Percentiles rank a stretch among this genome's conserved stretches.
phyloP scores from a whole-genome alignment of 2,113 vertebrate species.

The Chascanopsetta lugubris region DNA sequence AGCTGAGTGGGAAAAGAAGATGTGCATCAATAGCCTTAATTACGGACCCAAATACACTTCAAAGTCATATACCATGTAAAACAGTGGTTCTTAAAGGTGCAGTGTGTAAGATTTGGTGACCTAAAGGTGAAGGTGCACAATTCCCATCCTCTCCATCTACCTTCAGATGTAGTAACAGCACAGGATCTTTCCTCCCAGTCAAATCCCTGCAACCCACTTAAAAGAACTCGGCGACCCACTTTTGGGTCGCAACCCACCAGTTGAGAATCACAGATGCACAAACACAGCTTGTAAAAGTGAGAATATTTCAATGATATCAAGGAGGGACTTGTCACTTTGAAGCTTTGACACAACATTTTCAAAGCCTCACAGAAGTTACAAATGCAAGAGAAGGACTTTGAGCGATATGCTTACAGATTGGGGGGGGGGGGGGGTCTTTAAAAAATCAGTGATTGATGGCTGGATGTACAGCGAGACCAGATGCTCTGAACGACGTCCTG shows the following conservation, averaged over 20 bases:
- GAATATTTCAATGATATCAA: slow-evolving; percentile 29
- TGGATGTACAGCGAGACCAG: not conserved
- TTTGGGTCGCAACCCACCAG: too few relatives aligned
- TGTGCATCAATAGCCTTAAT: not conserved
- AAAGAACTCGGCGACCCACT: too few relatives aligned
- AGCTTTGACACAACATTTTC: slow-evolving; percentile 44
- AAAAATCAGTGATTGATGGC: slow-evolving; percentile 48
- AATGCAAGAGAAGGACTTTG: slow-evolving; percentile 46
- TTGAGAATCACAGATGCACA: not conserved
- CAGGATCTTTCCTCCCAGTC: too few relatives aligned
- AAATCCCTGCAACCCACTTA: too few relatives aligned
- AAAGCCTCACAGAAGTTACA: slow-evolving; percentile 57
- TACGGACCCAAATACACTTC: not conserved
- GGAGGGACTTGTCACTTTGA: slow-evolving; percentile 49
- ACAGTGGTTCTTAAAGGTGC: too few relatives aligned
- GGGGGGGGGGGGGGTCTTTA: slow-evolving; percentile 26
- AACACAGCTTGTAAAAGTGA: slow-evolving; percentile 15
- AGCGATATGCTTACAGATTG: not conserved
- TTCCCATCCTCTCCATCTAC: too few relatives aligned
- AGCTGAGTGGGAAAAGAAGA: not conserved
- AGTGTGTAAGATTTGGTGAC: too few relatives aligned
- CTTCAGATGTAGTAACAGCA: too few relatives aligned
- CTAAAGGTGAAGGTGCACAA: not conserved
- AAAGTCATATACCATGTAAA: too few relatives aligned
- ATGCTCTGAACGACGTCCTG: not conserved